These are phyloP conservation scores for Eufriesea mexicana DNA, from an alignment of 1,140 invertebrate species.

Conservation along the genomic window DNA sequence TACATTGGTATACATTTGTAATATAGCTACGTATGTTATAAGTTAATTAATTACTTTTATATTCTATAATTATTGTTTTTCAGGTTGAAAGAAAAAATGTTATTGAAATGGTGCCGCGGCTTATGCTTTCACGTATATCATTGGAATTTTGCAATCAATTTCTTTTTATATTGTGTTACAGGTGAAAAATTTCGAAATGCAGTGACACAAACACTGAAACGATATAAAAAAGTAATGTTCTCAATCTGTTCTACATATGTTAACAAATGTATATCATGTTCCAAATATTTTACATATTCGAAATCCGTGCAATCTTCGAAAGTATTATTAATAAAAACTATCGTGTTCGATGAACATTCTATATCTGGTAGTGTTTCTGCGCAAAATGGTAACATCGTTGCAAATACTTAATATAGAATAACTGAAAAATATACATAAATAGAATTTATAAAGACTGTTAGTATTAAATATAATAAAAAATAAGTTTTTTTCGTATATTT, in stretches of 20 bases:
- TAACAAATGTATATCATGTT: slow-evolving; percentile 53
- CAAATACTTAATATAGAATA: slow-evolving; percentile 5
- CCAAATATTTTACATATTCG: slow-evolving; percentile 56
- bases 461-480: slow-evolving; percentile 19
- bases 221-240: slow-evolving; percentile 47
- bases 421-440: background rate
- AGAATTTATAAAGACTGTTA: slow-evolving; percentile 32
- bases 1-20: slow-evolving; percentile 67
- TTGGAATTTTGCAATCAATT: slow-evolving; percentile 75
- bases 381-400: slow-evolving; percentile 9
- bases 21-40: slow-evolving; percentile 1
- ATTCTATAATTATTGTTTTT: slow-evolving; percentile 23
- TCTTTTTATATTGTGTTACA: slow-evolving; percentile 74
- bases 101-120: slow-evolving; percentile 74
- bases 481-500: background rate
- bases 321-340: slow-evolving; percentile 58
- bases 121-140: slow-evolving; percentile 73
- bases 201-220: slow-evolving; percentile 58
- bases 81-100: slow-evolving; percentile 73
- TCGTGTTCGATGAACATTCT: slow-evolving; percentile 55
- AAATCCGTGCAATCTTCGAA: slow-evolving; percentile 49
- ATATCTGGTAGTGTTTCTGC: slow-evolving; percentile 28
- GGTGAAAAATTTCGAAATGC: slow-evolving; percentile 68
- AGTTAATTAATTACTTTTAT: background rate
- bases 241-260: slow-evolving; percentile 43